Conservation (phyloP, 23 tunicate species). For the Halocynthia aurantium region DNA sequence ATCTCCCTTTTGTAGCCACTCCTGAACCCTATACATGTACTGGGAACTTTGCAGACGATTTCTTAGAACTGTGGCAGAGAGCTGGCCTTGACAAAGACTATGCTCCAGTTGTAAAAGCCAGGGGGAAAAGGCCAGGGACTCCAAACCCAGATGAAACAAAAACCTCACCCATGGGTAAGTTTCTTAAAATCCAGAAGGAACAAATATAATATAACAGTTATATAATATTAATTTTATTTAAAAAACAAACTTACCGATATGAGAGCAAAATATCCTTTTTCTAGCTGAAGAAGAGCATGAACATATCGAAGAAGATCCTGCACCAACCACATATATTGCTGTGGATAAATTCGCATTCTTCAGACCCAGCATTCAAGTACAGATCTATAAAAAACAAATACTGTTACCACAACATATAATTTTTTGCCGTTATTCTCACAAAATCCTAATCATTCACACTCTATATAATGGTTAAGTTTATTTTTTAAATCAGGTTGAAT, state of each 20-base stretch:
- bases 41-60: slow-evolving; percentile 87
- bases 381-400: not conserved
- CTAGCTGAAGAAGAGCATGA: slow-evolving; percentile 56
- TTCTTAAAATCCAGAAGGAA: not conserved
- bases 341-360: slow-evolving; percentile 32
- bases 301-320: slow-evolving; percentile 21
- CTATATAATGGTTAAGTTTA: too few species aligned
- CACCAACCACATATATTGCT: slow-evolving; percentile 47
- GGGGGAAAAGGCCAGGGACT: slow-evolving; percentile 37
- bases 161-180: slow-evolving; percentile 34
- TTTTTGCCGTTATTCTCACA: too few species aligned
- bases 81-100: slow-evolving; percentile 51
- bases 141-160: slow-evolving; percentile 35
- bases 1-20: slow-evolving; percentile 38
- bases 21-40: slow-evolving; percentile 88
- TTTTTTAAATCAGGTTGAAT: slow-evolving; percentile 37
- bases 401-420: too few species aligned
- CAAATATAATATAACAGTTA: not conserved
- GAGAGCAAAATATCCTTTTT: not conserved
- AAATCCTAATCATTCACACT: too few species aligned
- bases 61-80: slow-evolving; percentile 71
- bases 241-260: not conserved
- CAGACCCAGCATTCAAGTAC: slow-evolving; percentile 63
- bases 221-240: not conserved
- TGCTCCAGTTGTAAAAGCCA: slow-evolving; percentile 45